phyloP scores from a whole-genome alignment of 92 coral and sea anemone species.

The Epizoanthus rinbou region DNA sequence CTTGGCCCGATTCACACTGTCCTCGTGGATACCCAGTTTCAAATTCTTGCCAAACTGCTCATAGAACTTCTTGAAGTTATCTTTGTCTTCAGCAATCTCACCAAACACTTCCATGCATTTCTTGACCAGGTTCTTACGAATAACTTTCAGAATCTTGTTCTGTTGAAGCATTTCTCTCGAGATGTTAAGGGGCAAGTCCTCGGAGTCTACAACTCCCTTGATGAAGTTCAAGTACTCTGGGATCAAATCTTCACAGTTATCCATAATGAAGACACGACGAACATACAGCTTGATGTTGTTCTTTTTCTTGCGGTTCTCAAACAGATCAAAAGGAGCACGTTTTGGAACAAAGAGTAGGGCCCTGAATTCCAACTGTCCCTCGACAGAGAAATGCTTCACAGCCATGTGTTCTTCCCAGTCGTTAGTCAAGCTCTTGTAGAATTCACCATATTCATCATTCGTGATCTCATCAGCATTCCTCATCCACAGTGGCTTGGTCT shows the following conservation, averaged over 20 bases:
- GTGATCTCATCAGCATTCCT: constrained; percentile 96
- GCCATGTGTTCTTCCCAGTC: constrained; percentile 99
- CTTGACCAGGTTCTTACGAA: constrained; percentile 98
- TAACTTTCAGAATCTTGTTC: constrained; percentile 96
- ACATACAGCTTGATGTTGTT: constrained; percentile 99
- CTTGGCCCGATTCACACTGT: constrained; percentile 94
- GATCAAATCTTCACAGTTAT: constrained; percentile 95
- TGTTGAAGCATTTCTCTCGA: constrained; percentile 98
- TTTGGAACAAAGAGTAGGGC: constrained; percentile 90
- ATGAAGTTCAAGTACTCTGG: constrained; percentile 97
- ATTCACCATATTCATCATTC: constrained; percentile 89
- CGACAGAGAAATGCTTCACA: constrained; percentile 99
- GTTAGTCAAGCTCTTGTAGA: constrained; percentile 98
- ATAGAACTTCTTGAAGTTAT: constrained; percentile 98
- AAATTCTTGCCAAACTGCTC: constrained; percentile 99
- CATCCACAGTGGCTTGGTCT: constrained; percentile 99
- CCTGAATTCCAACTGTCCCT: constrained; percentile 97
- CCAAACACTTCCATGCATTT: constrained; percentile 95
- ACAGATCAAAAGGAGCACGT: constrained; percentile 98
- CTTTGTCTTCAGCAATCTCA: constrained; percentile 95
- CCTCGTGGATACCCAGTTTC: constrained; percentile 99
- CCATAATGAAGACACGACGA: constrained; percentile 99
- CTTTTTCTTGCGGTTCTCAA: constrained; percentile 97
- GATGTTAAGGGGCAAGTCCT: constrained; percentile 95
- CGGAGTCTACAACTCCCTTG: constrained; percentile 99